Evolutionary conservation across 2,113 vertebrate genomes (phyloP).

Genomic region (Donacobius atricapilla): DNA sequence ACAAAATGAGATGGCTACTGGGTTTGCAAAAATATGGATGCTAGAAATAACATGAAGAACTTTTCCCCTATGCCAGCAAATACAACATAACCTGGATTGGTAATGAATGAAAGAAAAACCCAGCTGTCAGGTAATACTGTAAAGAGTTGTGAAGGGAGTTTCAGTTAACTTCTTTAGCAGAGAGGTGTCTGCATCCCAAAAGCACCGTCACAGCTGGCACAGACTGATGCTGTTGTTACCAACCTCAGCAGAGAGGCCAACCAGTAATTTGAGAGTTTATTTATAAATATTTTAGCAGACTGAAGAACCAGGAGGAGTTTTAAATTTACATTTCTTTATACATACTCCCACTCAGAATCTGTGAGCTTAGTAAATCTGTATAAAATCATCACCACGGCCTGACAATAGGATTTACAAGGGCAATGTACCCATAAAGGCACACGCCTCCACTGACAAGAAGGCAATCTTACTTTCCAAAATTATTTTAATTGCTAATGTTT

Average conservation of each 20-base stretch:
- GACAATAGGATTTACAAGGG: slow-evolving; percentile 59
- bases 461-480: slow-evolving; percentile 18
- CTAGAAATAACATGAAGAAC: background rate
- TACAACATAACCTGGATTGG: background rate
- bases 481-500: slow-evolving; percentile 3
- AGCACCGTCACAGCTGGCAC: background rate
- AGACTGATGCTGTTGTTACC: background rate
- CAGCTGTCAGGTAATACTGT: background rate
- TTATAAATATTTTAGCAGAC: slow-evolving; percentile 70
- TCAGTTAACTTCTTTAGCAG: background rate
- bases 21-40: background rate
- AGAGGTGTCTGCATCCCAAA: slow-evolving; percentile 1
- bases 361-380: slow-evolving; percentile 51
- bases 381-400: slow-evolving; percentile 40
- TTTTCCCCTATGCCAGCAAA: background rate
- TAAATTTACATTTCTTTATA: slow-evolving; percentile 67
- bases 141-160: background rate
- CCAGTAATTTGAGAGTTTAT: slow-evolving; percentile 49
- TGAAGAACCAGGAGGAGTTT: slow-evolving; percentile 61
- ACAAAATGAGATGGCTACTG: background rate
- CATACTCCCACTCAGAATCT: slow-evolving; percentile 62
- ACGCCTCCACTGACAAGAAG: slow-evolving; percentile 29
- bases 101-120: background rate
- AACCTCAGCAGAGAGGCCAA: slow-evolving; percentile 18
- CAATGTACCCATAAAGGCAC: slow-evolving; percentile 27